Conservation (phyloP, 2,797 vertebrate genomes). For the Platyrinchus mystaceus region DNA sequence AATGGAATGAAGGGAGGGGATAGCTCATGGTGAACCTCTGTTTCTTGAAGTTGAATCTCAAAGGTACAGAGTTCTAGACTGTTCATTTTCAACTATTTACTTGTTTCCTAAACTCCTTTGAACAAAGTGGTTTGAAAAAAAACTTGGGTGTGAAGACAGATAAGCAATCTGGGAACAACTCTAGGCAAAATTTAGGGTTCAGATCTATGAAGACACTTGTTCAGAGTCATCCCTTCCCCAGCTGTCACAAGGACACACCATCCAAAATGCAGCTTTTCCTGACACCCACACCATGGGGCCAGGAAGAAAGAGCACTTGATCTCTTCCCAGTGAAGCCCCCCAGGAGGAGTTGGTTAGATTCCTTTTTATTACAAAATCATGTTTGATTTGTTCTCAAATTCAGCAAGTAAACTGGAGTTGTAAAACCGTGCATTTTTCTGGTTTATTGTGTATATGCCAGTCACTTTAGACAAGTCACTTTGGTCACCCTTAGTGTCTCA, state of each 20-base stretch:
- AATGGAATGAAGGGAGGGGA: neutral
- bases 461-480: neutral
- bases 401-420: neutral
- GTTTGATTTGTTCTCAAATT: neutral
- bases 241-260: neutral
- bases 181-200: neutral
- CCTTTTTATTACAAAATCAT: neutral
- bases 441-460: neutral
- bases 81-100: neutral
- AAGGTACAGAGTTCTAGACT: neutral
- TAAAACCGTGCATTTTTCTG: neutral
- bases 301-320: neutral
- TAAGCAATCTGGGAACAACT: neutral
- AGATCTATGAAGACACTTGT: neutral
- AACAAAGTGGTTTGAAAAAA: neutral
- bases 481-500: neutral
- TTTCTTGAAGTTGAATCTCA: neutral
- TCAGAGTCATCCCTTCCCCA: neutral
- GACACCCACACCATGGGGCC: neutral
- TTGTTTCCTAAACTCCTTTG: neutral
- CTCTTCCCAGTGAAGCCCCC: neutral
- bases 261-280: neutral
- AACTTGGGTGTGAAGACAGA: rapidly evolving
- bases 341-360: neutral
- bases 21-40: neutral